phyloP scores from a whole-genome alignment of 2,888 invertebrate genomes.

The Odontothrips loti region DNA sequence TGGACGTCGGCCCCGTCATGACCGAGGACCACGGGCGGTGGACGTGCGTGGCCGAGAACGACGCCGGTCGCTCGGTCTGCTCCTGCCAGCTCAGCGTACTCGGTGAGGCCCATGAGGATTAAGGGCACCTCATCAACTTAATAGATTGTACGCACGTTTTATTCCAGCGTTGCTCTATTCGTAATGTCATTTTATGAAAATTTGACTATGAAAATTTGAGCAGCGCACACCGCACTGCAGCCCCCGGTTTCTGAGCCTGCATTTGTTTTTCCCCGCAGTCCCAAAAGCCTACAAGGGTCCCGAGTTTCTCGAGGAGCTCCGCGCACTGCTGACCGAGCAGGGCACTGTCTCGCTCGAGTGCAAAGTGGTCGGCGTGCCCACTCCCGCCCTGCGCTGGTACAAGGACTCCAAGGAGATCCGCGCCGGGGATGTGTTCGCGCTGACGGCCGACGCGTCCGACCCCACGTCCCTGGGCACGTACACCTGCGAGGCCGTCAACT shows the following conservation, averaged over 20 bases:
- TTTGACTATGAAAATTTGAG: too few species aligned
- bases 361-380: constrained; percentile 87
- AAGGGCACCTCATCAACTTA: too few species aligned
- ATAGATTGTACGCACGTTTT: too few species aligned
- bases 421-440: constrained; percentile 83
- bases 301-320: constrained; percentile 78
- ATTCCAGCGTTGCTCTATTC: too few species aligned
- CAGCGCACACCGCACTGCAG: too few species aligned
- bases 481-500: constrained; percentile 82
- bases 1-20: constrained; percentile 76
- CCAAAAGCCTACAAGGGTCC: constrained; percentile 86
- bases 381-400: constrained; percentile 67
- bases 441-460: constrained; percentile 78
- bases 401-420: constrained; percentile 84
- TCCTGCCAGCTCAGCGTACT: constrained; percentile 66
- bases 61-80: constrained; percentile 68
- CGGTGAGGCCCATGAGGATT: constrained; percentile 49
- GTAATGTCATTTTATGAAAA: too few species aligned
- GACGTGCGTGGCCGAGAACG: constrained; percentile 78
- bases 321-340: constrained; percentile 76
- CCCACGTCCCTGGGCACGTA: constrained; percentile 83
- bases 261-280: constrained; percentile 51
- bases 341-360: constrained; percentile 88
- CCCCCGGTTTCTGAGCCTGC: too few species aligned
- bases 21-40: constrained; percentile 80